Evolutionary conservation across 2,888 invertebrate species (phyloP).

Genomic region (Diarsia dahlii): DNA sequence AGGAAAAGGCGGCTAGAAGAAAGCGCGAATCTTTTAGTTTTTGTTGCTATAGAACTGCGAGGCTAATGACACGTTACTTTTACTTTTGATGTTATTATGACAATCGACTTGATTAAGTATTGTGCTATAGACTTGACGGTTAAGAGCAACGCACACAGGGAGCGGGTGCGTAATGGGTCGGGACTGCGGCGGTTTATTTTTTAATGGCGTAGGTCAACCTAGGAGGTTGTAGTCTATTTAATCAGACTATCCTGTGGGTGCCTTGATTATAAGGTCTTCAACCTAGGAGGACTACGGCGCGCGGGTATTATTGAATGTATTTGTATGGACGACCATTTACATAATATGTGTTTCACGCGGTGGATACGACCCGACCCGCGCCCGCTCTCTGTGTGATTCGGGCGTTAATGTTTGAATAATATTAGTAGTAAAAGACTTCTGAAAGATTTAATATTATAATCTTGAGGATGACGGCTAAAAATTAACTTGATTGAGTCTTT

Average conservation of each 20-base stretch:
- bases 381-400: no score
- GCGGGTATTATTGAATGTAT: neutral
- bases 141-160: neutral
- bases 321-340: no score
- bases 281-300: neutral
- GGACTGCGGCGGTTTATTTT: neutral
- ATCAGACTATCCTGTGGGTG: no score
- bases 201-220: no score
- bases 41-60: slow-evolving; percentile 27
- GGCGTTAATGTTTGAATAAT: neutral
- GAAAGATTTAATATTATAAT: neutral
- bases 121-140: slow-evolving; percentile 13
- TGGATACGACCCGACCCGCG: no score
- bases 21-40: slow-evolving; percentile 39
- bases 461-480: neutral
- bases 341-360: no score
- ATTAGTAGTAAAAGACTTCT: neutral
- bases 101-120: slow-evolving; percentile 37
- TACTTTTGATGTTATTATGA: slow-evolving; percentile 50
- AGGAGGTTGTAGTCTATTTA: neutral
- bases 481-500: neutral
- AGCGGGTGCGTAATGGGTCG: neutral
- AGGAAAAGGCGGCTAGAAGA: slow-evolving; percentile 44
- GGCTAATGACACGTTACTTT: slow-evolving; percentile 47
- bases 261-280: no score